Evolutionary conservation across 2,888 invertebrate genomes (phyloP), one percentile per base, ranked within the genome.

Genomic region (Aleiodes leptofemur): DNA sequence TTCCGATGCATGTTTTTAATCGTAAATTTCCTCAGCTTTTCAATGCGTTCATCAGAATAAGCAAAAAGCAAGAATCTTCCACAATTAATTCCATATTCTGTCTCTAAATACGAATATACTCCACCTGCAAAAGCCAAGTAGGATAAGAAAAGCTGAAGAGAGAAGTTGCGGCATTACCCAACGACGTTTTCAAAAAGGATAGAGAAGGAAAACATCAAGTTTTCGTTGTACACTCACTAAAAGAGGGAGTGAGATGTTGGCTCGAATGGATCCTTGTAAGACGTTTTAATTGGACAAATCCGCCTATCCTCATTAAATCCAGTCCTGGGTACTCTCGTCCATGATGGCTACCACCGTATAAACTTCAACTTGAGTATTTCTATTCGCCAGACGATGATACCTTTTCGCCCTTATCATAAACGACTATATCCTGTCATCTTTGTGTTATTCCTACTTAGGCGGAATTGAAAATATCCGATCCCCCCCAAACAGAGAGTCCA

Each of bases 251-350:
- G 59, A 69, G 53, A 34, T 6, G 34, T 0, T 34, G 34, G 82
- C 79, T 82, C 81, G 83, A 83, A 86, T 85, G 86, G 87, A 89
- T 88, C 88, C 87, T 88, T 88, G 87, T 88, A 88, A 89, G 89
- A 88, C 89, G 88, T 89, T 89, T 89, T 89, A 89, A 89, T 89
- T 89, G 89, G 89, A 89, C 89, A 89, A 89, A 89, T 89, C 89
- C 89, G 88, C 89, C 89, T 89, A 89, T 89, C 89, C 89, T 89
- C 89, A 89, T 89, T 89, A 89, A 89, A 88, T 88, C 88, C 84
- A 76, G 76, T 76, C 72, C 79, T 14, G 69, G 69, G 57, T 75
- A 71, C 77, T 76, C 80, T 76, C 80, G 76, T 73, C 76, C 71
- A 68, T 76, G 74, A 72, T 50, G 55, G 43, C 43, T 43, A 43